phyloP scores from a whole-genome alignment of 2,113 vertebrate species.

The Equus przewalskii region DNA sequence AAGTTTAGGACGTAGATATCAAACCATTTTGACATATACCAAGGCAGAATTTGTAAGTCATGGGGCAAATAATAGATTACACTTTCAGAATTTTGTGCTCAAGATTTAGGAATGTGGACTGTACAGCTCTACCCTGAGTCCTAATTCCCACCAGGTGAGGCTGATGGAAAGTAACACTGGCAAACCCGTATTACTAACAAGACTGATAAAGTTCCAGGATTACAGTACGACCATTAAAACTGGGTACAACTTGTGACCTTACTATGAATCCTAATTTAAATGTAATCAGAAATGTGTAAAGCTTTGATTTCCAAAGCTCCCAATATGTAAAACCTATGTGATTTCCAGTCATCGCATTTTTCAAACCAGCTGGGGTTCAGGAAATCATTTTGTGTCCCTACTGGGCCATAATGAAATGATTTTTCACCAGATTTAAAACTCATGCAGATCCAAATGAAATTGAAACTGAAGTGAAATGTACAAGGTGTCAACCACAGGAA shows the following conservation, averaged over 20 bases:
- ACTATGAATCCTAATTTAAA: conserved; percentile 68
- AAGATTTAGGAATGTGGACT: background rate
- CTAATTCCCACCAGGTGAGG: background rate
- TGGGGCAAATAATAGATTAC: background rate
- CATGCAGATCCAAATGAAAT: conserved; percentile 66
- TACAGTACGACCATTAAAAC: background rate
- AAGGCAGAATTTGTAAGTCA: background rate
- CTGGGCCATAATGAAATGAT: conserved; percentile 78
- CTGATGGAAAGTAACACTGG: too few relatives aligned
- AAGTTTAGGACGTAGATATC: background rate
- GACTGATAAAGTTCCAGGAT: background rate
- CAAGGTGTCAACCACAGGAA: background rate
- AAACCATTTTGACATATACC: background rate
- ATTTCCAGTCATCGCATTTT: conserved; percentile 55
- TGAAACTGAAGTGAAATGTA: conserved; percentile 66
- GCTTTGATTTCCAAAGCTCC: conserved; percentile 70
- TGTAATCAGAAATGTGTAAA: conserved; percentile 67
- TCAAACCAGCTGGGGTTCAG: conserved; percentile 60
- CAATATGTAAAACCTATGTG: background rate
- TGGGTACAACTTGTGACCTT: background rate
- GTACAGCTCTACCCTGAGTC: rapidly evolving
- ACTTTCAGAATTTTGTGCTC: background rate
- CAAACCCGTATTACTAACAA: background rate
- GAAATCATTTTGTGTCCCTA: conserved; percentile 77
- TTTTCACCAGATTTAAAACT: conserved; percentile 77